These are phyloP conservation scores for Ancistrus triradiatus DNA, from an alignment of 2,113 vertebrate genomes.

Conservation along the genomic window DNA sequence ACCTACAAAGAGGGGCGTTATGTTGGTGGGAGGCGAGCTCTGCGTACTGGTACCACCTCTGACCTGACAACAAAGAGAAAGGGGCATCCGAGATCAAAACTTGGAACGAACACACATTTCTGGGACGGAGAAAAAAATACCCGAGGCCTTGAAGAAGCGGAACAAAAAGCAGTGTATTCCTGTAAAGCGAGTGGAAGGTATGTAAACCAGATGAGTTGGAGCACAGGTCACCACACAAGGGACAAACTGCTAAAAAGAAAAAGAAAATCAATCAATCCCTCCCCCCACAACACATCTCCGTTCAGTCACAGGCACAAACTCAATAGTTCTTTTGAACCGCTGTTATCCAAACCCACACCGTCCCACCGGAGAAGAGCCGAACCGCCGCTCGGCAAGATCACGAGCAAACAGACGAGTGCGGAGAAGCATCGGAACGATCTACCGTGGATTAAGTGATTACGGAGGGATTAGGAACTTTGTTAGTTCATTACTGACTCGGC, in stretches of 20 bases:
- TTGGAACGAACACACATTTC: not conserved
- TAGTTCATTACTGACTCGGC: not conserved
- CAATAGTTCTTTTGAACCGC: constrained; percentile 27
- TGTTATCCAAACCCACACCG: constrained; percentile 16
- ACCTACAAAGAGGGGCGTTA: constrained; percentile 42
- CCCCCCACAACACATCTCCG: not conserved
- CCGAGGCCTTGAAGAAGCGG: not conserved
- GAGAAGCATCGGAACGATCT: not conserved
- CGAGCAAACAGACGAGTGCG: not conserved
- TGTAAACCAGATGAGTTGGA: not conserved
- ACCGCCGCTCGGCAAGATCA: not conserved
- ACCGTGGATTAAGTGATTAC: not conserved
- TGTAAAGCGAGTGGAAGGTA: not conserved
- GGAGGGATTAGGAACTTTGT: not conserved
- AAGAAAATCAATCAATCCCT: constrained; percentile 26
- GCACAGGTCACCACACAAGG: constrained; percentile 32
- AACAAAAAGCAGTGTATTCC: not conserved
- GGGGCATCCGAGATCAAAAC: not conserved
- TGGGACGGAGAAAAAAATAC: not conserved
- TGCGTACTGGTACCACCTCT: constrained; percentile 55
- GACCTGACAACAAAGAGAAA: constrained; percentile 38
- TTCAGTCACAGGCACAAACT: not conserved
- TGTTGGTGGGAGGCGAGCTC: constrained; percentile 54
- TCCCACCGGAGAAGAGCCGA: not conserved
- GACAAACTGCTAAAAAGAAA: not conserved